Evolutionary conservation across 2,797 vertebrate genomes (phyloP), one percentile per base, ranked within the genome.

Genomic region (Petrocephalus sullivani): DNA sequence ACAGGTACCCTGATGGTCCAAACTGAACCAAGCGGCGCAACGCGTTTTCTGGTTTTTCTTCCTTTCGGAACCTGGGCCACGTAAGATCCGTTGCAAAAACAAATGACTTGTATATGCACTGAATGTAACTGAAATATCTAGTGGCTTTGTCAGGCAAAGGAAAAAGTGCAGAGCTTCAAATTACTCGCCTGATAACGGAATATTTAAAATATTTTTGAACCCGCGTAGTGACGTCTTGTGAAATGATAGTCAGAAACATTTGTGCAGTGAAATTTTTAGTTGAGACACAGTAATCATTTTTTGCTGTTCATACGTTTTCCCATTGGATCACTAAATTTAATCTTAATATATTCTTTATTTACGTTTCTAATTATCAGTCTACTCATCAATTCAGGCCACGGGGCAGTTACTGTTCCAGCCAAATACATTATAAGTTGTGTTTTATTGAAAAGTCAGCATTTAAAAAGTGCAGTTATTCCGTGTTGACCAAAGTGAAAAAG

Each of bases 1-100:
- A 94, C 28, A 94, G 95, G n/a, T 88, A 87, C 90, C 61, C 60
- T 6, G 0, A 41, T 89, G 90, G 91, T 64, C 92, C 91, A 91
- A 92, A 10, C 67, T 1, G 53, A 88, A 23, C 83, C 0, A 78
- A 51, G 75, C 19, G 12, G 41, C 33, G 54, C 16, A 61, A 28
- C 12, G 83, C 82, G 41, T 64, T 87, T 87, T 67, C 37, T 58
- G 28, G 19, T 41, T 54, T 46, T 46, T 46, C 4, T 46, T 28
- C 28, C 28, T 37, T 86, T 41, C 56, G 16, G 14, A 58, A n/a
- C 12, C 16, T 86, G 19, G 28, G 49, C n/a, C 41, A 53, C n/a
- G 16, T 19, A 46, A 46, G 33, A 46, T 49, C 6, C 75, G 0
- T 16, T 10, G 9, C 75, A 78, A 41, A 5, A 78, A 78, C 37